Base-by-base conservation (phyloP, 2,113 vertebrate genomes). In the Toxostoma redivivum region DNA sequence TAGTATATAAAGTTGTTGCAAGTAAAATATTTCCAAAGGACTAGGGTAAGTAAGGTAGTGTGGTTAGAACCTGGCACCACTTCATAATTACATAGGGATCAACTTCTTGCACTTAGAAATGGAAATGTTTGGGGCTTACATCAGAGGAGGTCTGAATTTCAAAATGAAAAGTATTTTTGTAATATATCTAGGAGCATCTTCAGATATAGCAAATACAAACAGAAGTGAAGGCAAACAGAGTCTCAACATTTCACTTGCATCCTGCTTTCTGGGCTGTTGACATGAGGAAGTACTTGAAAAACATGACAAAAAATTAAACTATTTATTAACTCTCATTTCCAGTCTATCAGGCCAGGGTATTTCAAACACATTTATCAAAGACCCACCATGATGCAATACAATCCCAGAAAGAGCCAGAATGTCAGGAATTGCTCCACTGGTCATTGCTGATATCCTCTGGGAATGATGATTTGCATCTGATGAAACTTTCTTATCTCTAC, bases 101-200 rank as follows among this genome's bases (percentile, higher is more conserved):
- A 95, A 94, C 86, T 88, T 93, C 91, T 95, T 95, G 88, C 58
- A 81, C 88, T 95, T 94, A 86, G 71, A 97, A 97, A 87, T 97
- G 96, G 97, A 97, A 97, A 97, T 79, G 90, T 93, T 91, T 95
- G 84, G 81, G 91, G n/a, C 92, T 96, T 62, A n/a, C 90, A 48
- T 37, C 86, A 62, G 73, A 67, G 79, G 95, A 95, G 96, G 91
- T 94, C 92, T 12, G 8, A 67, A 90, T 86, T 95, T 95, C 92
- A 91, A 95, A 96, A 95, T 86, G 88, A 98, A 96, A 97, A 95
- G 69, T 92, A 96, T 96, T 97, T 95, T 96, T 98, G 91, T 94
- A 97, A 94, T 37, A 96, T 95, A 91, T 94, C 92, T 94, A 97
- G 93, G 89, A 96, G 94, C 86, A 90, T 97, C 97, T 97, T 97